Conservation (phyloP, 1,140 invertebrate species). For the Drosophila serrata region DNA sequence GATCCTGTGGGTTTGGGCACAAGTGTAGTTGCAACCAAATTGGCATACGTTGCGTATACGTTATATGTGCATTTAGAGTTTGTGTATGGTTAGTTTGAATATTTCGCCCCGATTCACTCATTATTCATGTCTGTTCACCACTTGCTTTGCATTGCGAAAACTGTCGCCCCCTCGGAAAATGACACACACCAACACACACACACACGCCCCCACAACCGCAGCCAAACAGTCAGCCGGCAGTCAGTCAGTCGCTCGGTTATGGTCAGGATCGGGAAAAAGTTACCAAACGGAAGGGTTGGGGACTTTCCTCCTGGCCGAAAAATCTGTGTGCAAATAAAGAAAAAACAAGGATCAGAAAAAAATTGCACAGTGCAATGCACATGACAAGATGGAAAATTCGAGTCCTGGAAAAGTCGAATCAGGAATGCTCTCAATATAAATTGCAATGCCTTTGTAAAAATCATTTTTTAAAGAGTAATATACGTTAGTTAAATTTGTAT, state of each 20-base stretch:
- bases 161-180: slow-evolving; percentile 48
- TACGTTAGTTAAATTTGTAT: not conserved
- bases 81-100: slow-evolving; percentile 38
- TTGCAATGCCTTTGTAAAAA: too few relatives aligned
- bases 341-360: slow-evolving; percentile 7
- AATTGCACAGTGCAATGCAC: slow-evolving; percentile 35
- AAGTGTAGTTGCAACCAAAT: slow-evolving; percentile 16
- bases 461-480: too few relatives aligned
- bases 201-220: slow-evolving; percentile 54
- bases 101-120: slow-evolving; percentile 56
- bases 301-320: slow-evolving; percentile 21
- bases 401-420: not conserved
- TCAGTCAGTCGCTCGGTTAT: slow-evolving; percentile 30
- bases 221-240: not conserved
- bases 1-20: slow-evolving; percentile 5
- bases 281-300: not conserved
- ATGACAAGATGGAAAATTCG: not conserved
- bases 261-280: slow-evolving; percentile 19
- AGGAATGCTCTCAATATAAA: not conserved
- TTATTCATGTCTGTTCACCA: slow-evolving; percentile 79
- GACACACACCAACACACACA: slow-evolving; percentile 29
- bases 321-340: slow-evolving; percentile 22
- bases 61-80: slow-evolving; percentile 46
- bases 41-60: slow-evolving; percentile 62
- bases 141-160: slow-evolving; percentile 54